Conservation (phyloP, 2,888 invertebrate species). For the Lasioglossum lativentre region DNA sequence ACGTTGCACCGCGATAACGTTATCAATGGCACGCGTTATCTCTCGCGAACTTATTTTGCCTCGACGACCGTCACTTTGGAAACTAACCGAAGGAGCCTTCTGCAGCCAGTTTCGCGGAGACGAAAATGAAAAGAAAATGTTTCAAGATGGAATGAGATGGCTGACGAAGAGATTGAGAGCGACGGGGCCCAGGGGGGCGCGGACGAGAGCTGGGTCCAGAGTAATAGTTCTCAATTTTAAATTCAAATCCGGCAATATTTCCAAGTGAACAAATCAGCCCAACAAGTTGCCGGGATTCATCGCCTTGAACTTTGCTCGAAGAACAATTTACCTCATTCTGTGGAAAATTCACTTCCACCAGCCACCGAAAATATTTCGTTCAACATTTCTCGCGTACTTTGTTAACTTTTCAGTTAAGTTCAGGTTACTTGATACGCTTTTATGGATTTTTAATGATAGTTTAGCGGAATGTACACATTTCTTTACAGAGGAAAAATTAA, state of each 20-base stretch:
- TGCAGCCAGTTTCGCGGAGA: neutral
- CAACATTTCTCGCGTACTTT: neutral
- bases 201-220: neutral
- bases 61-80: neutral
- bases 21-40: conserved; percentile 11
- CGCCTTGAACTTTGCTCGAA: neutral
- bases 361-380: neutral
- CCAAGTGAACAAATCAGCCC: neutral
- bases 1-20: conserved; percentile 11
- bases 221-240: conserved; percentile 7
- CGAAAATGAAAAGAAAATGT: neutral
- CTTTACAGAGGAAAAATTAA: no score
- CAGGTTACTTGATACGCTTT: no score
- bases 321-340: neutral
- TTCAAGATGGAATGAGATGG: neutral
- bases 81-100: neutral
- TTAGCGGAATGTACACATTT: no score
- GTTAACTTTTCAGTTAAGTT: neutral
- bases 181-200: neutral
- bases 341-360: neutral
- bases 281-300: conserved; percentile 14
- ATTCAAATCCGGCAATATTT: conserved; percentile 28
- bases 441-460: no score
- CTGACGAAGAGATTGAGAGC: neutral
- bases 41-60: conserved; percentile 3